Base-by-base conservation (phyloP, 1,140 invertebrate species). In the Sipha flava region DNA sequence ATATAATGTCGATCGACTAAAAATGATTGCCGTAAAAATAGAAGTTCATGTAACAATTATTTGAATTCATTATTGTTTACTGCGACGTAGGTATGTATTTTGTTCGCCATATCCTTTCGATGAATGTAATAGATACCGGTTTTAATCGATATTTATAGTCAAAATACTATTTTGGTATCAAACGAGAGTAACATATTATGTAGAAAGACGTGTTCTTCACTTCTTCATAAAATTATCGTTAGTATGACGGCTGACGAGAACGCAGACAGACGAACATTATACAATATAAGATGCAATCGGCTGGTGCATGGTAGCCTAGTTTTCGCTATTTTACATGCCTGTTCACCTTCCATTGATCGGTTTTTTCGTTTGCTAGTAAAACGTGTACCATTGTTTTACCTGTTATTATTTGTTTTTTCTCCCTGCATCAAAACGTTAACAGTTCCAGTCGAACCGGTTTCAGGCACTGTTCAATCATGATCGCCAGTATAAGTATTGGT, bases 241-340 rank as follows among this genome's bases (percentile, higher is more conserved):
- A n/a, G n/a, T n/a, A n/a, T n/a, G n/a, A n/a, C n/a, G n/a, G n/a
- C n/a, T 72, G 68, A 49, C 68, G 68, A 47, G 68, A 72, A 47
- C 23, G 45, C 21, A 3, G 40, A 70, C 66, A 45, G 66, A 70
- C 66, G 16, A 29, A 47, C 40, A 47, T 72, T 47, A 29, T 72
- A 72, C 45, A 47, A 66, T 66, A 23, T 12, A 66, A 66, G 34
- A 72, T 47, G 45, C 68, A 47, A 72, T 72, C 40, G 43, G 34
- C 34, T 40, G n/a, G n/a, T 40, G 34, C 23, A 26, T 29, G 47
- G 43, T 49, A 72, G 68, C 43, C 70, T 73, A 73, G 70, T 73
- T 75, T 75, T 75, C 70, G 70, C 70, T 75, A 75, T 75, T 72
- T 75, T 54, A 75, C 47, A 29, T 54, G 70, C 70, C 37, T n/a